These are phyloP conservation scores for Branchinecta lynchi DNA, from an alignment of 1,140 invertebrate genomes.

Conservation along the genomic window DNA sequence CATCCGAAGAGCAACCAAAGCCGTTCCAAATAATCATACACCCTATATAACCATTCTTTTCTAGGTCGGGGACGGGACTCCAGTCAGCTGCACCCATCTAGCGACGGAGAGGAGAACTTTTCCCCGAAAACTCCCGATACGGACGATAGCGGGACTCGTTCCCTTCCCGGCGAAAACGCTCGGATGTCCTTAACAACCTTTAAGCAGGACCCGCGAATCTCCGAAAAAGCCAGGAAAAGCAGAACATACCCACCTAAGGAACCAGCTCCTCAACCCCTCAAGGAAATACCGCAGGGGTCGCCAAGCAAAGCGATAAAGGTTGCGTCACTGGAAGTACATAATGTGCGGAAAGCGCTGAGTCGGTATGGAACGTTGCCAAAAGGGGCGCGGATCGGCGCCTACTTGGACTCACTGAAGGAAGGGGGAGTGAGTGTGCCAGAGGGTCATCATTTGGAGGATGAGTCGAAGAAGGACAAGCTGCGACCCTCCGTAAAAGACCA, in stretches of 20 bases:
- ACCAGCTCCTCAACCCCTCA: not conserved
- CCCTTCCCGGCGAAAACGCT: conserved; percentile 9
- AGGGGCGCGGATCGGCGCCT: conserved; percentile 84
- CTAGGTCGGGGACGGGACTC: not conserved
- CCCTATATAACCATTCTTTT: not conserved
- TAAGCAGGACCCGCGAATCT: conserved; percentile 37
- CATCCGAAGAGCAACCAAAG: no score
- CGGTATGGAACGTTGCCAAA: conserved; percentile 93
- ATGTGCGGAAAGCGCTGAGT: conserved; percentile 88
- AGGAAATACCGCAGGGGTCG: conserved; percentile 14
- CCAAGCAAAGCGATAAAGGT: conserved; percentile 43
- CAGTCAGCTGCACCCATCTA: conserved; percentile 8
- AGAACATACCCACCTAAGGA: conserved; percentile 39
- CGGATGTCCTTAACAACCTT: conserved; percentile 29
- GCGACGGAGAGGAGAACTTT: not conserved
- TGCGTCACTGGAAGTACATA: conserved; percentile 84
- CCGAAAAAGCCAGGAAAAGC: conserved; percentile 41
- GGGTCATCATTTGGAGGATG: conserved; percentile 19
- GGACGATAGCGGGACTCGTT: conserved; percentile 13
- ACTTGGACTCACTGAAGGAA: conserved; percentile 74
- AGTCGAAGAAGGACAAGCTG: conserved; percentile 16
- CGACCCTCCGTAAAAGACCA: conserved; percentile 27
- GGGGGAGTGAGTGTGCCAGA: conserved; percentile 40
- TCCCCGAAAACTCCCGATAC: not conserved
- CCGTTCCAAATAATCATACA: no score